phyloP scores from a whole-genome alignment of 2,113 vertebrate genomes.

The Cottus gobio region DNA sequence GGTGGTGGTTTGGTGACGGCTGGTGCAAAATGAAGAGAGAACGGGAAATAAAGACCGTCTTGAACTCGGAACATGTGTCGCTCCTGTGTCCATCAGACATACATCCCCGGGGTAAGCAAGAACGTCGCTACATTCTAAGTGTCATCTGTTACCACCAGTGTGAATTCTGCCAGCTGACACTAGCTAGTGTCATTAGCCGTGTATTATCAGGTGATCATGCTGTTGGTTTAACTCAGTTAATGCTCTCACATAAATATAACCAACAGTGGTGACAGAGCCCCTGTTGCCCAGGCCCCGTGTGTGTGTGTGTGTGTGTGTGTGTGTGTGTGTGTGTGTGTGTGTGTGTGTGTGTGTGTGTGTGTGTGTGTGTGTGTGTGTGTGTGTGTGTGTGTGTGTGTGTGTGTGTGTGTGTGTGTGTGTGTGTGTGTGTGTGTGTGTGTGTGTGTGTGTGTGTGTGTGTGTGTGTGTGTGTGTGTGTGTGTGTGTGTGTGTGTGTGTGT shows the following conservation, averaged over 20 bases:
- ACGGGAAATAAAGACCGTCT: too few relatives aligned
- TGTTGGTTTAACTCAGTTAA: constrained; percentile 37
- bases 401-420: constrained; percentile 11
- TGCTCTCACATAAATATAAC: constrained; percentile 41
- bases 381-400: constrained; percentile 15
- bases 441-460: constrained; percentile 15
- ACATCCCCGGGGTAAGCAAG: too few relatives aligned
- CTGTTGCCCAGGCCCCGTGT: constrained; percentile 18
- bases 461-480: constrained; percentile 11
- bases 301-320: constrained; percentile 11
- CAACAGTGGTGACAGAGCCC: constrained; percentile 37
- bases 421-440: constrained; percentile 15
- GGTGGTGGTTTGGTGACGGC: too few relatives aligned
- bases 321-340: constrained; percentile 14
- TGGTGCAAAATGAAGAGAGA: too few relatives aligned
- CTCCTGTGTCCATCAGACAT: too few relatives aligned
- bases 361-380: constrained; percentile 15
- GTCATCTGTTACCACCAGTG: not conserved
- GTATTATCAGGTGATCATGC: constrained; percentile 19
- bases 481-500: constrained; percentile 15
- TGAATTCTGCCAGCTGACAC: constrained; percentile 20
- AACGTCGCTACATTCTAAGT: too few relatives aligned
- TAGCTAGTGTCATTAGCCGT: constrained; percentile 2
- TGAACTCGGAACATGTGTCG: too few relatives aligned
- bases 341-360: constrained; percentile 11